Evolutionary conservation across 2,113 vertebrate species (phyloP).

Genomic region (Amblyornis subalaris): DNA sequence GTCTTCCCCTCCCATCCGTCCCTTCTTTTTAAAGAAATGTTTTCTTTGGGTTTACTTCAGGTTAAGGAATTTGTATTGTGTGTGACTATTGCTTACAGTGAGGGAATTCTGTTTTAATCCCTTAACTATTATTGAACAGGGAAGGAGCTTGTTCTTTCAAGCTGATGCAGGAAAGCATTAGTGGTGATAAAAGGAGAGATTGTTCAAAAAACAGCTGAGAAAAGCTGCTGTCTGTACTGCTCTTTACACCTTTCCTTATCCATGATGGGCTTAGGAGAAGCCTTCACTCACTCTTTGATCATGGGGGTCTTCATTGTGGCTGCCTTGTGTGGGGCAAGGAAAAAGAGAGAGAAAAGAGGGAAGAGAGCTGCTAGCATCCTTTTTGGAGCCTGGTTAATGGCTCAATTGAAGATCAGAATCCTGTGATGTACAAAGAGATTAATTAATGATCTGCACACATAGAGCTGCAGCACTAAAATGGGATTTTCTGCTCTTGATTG

Average conservation of each 20-base stretch:
- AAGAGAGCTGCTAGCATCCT: not conserved
- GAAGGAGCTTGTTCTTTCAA: constrained; percentile 22
- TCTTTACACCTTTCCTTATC: not conserved
- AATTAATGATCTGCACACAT: not conserved
- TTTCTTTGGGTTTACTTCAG: not conserved
- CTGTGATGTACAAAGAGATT: not conserved
- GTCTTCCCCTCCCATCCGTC: not conserved
- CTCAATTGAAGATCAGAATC: not conserved
- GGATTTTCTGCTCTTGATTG: constrained; percentile 9
- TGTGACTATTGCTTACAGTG: not conserved
- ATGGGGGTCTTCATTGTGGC: not conserved
- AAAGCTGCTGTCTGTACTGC: not conserved
- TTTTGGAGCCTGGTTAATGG: not conserved
- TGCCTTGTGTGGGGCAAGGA: not conserved
- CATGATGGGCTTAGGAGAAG: not conserved
- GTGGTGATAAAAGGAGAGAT: constrained; percentile 11
- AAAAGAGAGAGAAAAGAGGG: not conserved
- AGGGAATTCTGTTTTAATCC: not conserved
- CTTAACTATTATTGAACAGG: not conserved
- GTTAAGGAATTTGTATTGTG: not conserved
- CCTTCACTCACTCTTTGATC: not conserved
- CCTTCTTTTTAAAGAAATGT: not conserved
- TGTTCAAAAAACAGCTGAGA: constrained; percentile 26
- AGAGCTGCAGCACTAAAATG: not conserved
- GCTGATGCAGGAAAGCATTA: not conserved